Evolutionary conservation across 2,888 invertebrate species (phyloP), one percentile per base, ranked within the genome.

Genomic region (Eupithecia insigniata): DNA sequence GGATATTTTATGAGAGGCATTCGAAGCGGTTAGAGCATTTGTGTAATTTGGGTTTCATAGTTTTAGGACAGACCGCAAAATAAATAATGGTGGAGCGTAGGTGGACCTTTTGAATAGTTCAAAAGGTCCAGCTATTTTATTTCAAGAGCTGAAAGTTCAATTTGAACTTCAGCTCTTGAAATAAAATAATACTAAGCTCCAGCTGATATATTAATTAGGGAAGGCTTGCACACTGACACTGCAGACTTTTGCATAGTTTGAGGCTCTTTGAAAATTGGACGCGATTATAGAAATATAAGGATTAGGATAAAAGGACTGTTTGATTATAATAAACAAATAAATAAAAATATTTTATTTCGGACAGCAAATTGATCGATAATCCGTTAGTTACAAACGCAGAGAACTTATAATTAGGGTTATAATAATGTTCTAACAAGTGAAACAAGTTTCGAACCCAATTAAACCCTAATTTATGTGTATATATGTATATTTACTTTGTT

Each of bases 51-150:
- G 30, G 39, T 67, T 64, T 43, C 64, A 65, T 68, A 32, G 64
- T 64, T 71, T 62, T 58, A 60, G 61, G 61, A 58, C 43, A 65
- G 16, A 28, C 67, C 18, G 16, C 66, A 51, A 66, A 71, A 65
- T 72, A 71, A 74, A 76, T 77, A 76, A 72, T 28, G 62, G 30
- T 2, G 1, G 2, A 22, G 12, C 12, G 51, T 51, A 51, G 51
- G 22, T 22, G 51, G 10, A 51, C 22, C 51, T 51, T 14, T 14
- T 55, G 5, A 51, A 46, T 8, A n/a, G n/a, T n/a, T n/a, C n/a
- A n/a, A n/a, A n/a, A n/a, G n/a, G n/a, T n/a, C n/a, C n/a, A n/a
- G n/a, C n/a, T n/a, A n/a, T n/a, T n/a, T n/a, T n/a, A n/a, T n/a
- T n/a, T n/a, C n/a, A n/a, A n/a, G n/a, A n/a, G n/a, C n/a, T n/a